A percentile compares a stretch with the other conserved stretches of the same genome.
Evolutionary conservation across 2,888 invertebrate species (phyloP).

Genomic region (Endotricha flammealis): DNA sequence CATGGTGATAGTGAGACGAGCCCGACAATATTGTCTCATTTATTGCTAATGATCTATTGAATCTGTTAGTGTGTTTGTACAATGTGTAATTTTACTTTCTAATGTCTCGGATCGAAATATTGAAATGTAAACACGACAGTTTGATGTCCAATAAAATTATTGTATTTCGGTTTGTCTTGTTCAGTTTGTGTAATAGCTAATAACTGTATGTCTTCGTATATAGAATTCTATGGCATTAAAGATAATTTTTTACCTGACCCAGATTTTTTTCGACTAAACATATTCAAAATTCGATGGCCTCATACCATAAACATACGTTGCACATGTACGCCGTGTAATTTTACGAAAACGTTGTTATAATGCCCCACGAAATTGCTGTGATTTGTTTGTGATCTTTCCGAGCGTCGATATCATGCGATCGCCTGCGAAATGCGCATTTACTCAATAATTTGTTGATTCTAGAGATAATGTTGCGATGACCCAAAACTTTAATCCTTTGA

Average conservation of each 20-base stretch:
- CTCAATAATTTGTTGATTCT: constrained; percentile 61
- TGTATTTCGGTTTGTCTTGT: no score
- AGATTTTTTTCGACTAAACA: constrained; percentile 3
- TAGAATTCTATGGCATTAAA: background rate
- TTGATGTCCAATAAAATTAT: no score
- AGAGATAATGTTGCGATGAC: constrained; percentile 30
- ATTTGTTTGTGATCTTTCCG: constrained; percentile 57
- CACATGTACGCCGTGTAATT: constrained; percentile 44
- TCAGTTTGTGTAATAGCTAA: no score
- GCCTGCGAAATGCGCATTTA: constrained; percentile 44
- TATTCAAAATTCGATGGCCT: constrained; percentile 24
- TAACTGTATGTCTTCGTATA: no score
- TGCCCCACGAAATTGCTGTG: constrained; percentile 63
- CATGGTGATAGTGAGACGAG: constrained; percentile 45
- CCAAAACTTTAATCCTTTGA: constrained; percentile 9
- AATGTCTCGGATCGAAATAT: no score
- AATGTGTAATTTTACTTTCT: constrained; percentile 44
- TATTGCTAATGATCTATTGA: constrained; percentile 69
- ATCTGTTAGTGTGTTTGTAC: constrained; percentile 28
- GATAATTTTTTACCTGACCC: background rate
- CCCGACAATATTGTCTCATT: constrained; percentile 67
- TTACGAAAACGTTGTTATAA: constrained; percentile 67
- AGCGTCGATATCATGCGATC: constrained; percentile 48
- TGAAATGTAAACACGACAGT: no score
- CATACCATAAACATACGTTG: constrained; percentile 57